Base-by-base conservation (phyloP, 2,113 vertebrate species). In the Sceloporus tristichus region DNA sequence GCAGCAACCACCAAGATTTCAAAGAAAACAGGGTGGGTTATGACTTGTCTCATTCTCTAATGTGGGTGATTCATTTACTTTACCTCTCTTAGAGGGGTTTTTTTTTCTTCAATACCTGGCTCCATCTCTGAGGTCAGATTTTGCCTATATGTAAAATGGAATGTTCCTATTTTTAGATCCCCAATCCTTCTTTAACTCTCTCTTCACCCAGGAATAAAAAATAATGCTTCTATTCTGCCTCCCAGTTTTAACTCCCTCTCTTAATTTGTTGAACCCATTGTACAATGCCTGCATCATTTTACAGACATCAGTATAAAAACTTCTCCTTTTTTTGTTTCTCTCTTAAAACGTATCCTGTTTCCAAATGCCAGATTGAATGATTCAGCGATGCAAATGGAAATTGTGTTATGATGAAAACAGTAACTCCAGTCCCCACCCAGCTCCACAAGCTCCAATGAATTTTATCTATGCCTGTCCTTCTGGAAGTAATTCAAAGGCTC, bases 61-160 rank as follows among this genome's bases (percentile, higher is more conserved):
- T 81, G 8, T 16, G 70, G 56, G 38, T 77, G 23, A 34, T 54
- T 84, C 59, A 79, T 48, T n/a, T 38, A 48, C 4, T 90, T 89
- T 3, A 83, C 40, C 21, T 90, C 13, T 18, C 56, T 34, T 80
- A 87, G 23, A 9, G 40, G 62, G 34, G 1, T 34, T 34, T 34
- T 34, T n/a, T 66, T 18, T 34, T 85, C 87, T 92, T 90, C 53
- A 76, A 11, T 80, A 25, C 56, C 1, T 86, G 92, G 87, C 40
- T 87, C 65, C n/a, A 65, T n/a, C 29, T 5, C 40, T 59, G 2
- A 92, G 90, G 42, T 85, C 73, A 2, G 38, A 2, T 4, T 92
- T 91, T 91, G 42, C 1, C 86, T 16, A 56, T 87, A 90, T 34
- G 19, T 0, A n/a, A 62, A 34, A 71, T 75, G 10, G 34, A 1